phyloP scores from a whole-genome alignment of 2,888 invertebrate genomes.

The Pristionchus arcanus region DNA sequence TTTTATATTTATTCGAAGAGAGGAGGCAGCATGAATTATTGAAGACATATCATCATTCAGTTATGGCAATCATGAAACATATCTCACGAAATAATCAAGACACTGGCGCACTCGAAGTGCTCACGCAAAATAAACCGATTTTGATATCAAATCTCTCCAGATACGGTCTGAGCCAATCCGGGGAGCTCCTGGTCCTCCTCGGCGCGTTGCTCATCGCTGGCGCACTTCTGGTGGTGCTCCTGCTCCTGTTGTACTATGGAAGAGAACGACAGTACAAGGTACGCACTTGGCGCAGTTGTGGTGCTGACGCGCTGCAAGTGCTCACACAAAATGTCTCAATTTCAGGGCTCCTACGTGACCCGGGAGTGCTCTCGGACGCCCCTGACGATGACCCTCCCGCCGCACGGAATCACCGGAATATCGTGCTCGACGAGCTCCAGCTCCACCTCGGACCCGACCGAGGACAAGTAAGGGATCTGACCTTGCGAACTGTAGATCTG shows the following conservation, averaged over 20 bases:
- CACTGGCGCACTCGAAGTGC: neutral
- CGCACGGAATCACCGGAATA: constrained; percentile 44
- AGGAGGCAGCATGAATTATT: no score
- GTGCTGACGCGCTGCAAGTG: neutral
- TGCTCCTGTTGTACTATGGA: constrained; percentile 71
- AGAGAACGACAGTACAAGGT: constrained; percentile 63
- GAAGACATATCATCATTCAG: no score
- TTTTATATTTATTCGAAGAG: neutral
- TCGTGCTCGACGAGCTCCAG: constrained; percentile 61
- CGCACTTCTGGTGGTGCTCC: constrained; percentile 67
- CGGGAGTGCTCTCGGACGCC: constrained; percentile 72
- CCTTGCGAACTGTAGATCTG: neutral
- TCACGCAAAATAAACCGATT: constrained; percentile 58
- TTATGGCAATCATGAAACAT: neutral
- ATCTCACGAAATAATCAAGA: neutral
- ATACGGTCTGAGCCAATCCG: constrained; percentile 76
- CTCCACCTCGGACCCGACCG: constrained; percentile 59
- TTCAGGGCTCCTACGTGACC: constrained; percentile 72
- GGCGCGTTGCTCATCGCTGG: constrained; percentile 71
- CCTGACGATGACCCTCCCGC: constrained; percentile 65
- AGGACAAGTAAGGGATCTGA: constrained; percentile 8
- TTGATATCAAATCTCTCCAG: constrained; percentile 73
- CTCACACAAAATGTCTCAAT: neutral
- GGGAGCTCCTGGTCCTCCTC: constrained; percentile 71
- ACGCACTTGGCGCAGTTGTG: neutral